Evolutionary conservation across 2,113 vertebrate species (phyloP), one percentile per base, ranked within the genome.

Genomic region (Xyliphius kryptos): DNA sequence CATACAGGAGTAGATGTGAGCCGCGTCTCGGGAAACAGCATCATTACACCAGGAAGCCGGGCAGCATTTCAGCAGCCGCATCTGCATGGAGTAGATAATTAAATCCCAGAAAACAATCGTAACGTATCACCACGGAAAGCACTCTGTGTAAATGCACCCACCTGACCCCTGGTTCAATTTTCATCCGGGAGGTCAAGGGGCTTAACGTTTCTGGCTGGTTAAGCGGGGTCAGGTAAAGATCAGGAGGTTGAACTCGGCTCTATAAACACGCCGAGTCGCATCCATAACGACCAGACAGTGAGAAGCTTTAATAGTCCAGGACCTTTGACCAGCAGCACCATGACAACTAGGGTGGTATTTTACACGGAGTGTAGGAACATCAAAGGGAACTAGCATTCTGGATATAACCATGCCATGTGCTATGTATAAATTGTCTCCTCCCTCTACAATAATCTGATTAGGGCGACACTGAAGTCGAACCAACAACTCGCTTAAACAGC

Each of bases 251-350:
- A 72, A 1, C 68, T 63, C 67, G 65, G 75, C 74, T 68, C 77
- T 72, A 50, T 59, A 84, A 84, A 81, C 78, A 77, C 46, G 68
- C 55, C 73, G 77, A 79, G 73, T 64, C 71, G 59, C n/a, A 78
- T 73, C 66, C 70, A 68, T 66, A 68, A 70, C 68, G 53, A 70
- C 53, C 49, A 68, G 73, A 81, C 74, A 79, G 74, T 71, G 76
- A 80, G 76, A 77, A 69, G 71, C 66, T 81, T 85, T 73, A 74
- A 75, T 62, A 69, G 77, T 67, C 66, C 58, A 20, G 74, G 76
- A 83, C 81, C 77, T 63, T 60, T 85, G 59, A 80, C 79, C 81
- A 56, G 4, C 7, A 26, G 41, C 15, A 21, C 52, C 62, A 73
- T 65, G 66, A 52, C 52, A 44, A 69, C 62, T 37, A 17, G 50